Base-by-base conservation (phyloP, 37 sponge, comb jelly and placozoan genomes). In the Lycopodina hypogea region DNA sequence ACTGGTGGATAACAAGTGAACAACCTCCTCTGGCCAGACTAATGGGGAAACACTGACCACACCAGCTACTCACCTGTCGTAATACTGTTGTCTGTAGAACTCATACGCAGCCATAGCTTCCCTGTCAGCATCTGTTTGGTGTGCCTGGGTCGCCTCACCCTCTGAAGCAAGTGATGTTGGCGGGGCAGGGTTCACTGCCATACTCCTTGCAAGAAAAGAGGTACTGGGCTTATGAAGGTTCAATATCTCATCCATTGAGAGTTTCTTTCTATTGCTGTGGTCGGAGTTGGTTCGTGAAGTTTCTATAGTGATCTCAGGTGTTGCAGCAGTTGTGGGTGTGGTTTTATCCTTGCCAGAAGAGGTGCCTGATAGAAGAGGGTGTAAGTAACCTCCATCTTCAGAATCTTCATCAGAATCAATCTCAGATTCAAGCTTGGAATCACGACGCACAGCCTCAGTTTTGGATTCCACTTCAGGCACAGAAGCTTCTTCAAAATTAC, bases 331-430 rank as follows among this genome's bases (percentile, higher is more conserved):
- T 32, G 66, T 65, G 34, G 32, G 60, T 11, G 61, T n/a, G 11
- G 42, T 23, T 40, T 58, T 39, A 15, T 12, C 6, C 8, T 11
- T 28, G 14, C 24, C 42, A 26, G 76, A 69, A 36, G 69, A 22
- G 9, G 79, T 32, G 24, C 66, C 60, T 37, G 78, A 29, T 32
- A 92, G 78, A 18, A 87, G 74, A 7, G 96, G 96, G 55, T 95
- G 96, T 4, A 95, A 81, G 22, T 88, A 86, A 56, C 62, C 84
- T 23, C 78, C 87, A 9, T 75, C 87, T 42, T 82, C 93, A 2
- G 74, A 80, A 60, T 90, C 91, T 28, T 80, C 89, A 41, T 84
- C 88, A 55, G 80, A 71, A 19, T 79, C 80, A 17, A n/a, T 56
- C 8, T 78, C 79, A 60, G 39, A 36, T 33, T 60, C 42, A 78